A percentile compares a stretch with the other conserved stretches of the same genome.
phyloP scores from a whole-genome alignment of 2,113 vertebrate genomes.

The Castor canadensis region DNA sequence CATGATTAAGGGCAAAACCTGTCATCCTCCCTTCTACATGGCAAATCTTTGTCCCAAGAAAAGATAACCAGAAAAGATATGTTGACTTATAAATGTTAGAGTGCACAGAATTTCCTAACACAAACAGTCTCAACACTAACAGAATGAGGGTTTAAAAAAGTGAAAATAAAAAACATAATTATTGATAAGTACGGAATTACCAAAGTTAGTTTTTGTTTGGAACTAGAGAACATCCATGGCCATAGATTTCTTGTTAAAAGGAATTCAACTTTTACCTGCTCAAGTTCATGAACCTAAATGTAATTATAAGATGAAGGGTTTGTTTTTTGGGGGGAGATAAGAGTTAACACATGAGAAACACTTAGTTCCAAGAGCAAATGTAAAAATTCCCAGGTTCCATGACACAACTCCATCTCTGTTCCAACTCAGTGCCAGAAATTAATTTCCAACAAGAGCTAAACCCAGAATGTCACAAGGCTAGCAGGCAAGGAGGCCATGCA shows the following conservation, averaged over 20 bases:
- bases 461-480: neutral
- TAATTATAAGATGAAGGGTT: neutral
- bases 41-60: neutral
- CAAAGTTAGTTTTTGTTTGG: neutral
- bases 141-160: neutral
- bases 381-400: neutral
- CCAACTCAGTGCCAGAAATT: neutral
- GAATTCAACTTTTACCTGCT: neutral
- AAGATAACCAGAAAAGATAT: neutral
- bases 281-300: neutral
- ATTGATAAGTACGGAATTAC: neutral
- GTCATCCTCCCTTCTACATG: neutral
- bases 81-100: neutral
- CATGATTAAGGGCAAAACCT: neutral
- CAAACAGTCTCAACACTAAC: neutral
- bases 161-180: slow-evolving; percentile 1
- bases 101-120: slow-evolving; percentile 3
- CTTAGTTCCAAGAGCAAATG: neutral
- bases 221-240: neutral
- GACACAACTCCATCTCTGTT: neutral
- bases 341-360: no score
- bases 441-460: neutral
- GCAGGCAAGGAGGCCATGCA: neutral
- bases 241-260: neutral
- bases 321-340: neutral